Conservation (phyloP, 1,140 invertebrate genomes). For the Pseudomyrmex pallidus region DNA sequence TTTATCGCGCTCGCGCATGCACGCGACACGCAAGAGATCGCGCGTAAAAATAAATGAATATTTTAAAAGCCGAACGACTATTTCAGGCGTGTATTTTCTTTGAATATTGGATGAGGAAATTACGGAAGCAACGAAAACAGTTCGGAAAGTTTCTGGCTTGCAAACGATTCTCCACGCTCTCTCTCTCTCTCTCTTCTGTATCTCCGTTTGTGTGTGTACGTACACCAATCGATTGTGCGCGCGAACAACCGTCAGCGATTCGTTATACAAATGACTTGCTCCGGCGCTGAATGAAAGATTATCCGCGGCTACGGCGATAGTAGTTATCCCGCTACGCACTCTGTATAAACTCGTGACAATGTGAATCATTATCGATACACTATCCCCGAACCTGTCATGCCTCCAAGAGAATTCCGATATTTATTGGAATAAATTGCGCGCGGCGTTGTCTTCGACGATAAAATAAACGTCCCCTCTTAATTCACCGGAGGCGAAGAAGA, state of each 20-base stretch:
- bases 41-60: constrained; percentile 35
- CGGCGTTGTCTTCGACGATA: constrained; percentile 45
- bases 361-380: constrained; percentile 54
- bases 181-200: too few relatives aligned
- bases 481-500: background rate
- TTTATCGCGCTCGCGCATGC: background rate
- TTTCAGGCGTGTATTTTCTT: constrained; percentile 32
- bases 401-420: background rate
- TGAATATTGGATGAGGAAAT: constrained; percentile 60
- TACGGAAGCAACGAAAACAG: constrained; percentile 46
- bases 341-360: constrained; percentile 14
- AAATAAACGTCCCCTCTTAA: constrained; percentile 18
- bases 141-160: constrained; percentile 31
- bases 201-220: background rate
- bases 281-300: constrained; percentile 55
- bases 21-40: background rate
- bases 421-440: constrained; percentile 43
- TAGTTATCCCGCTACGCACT: constrained; percentile 30
- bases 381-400: constrained; percentile 26
- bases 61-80: constrained; percentile 18
- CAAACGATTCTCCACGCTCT: constrained; percentile 23
- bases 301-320: constrained; percentile 33
- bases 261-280: constrained; percentile 55
- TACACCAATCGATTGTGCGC: constrained; percentile 36
- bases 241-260: constrained; percentile 53